Conservation (phyloP, 2,888 invertebrate species). For the Entomobrya multifasciata region DNA sequence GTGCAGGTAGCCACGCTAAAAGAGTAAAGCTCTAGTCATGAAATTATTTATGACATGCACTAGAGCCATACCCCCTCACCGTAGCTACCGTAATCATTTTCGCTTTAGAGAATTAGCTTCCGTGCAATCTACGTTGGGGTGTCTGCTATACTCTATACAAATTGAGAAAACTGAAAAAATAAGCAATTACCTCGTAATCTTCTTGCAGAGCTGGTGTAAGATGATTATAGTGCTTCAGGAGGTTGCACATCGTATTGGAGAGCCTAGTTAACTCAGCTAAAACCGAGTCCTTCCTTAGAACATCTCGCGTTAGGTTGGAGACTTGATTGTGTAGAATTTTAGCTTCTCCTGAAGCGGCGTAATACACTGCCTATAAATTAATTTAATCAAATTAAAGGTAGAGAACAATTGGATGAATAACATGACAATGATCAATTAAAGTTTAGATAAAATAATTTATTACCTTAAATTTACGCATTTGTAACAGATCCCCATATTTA, state of each 20-base stretch:
- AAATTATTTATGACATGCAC: constrained; percentile 57
- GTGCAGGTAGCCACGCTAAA: constrained; percentile 59
- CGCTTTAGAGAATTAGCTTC: no score
- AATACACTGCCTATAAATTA: no score
- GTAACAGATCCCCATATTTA: no score
- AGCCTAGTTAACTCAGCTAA: not conserved
- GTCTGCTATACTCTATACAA: no score
- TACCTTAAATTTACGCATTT: not conserved
- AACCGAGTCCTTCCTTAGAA: not conserved
- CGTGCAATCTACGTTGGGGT: no score
- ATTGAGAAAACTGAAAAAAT: no score
- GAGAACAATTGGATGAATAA: not conserved
- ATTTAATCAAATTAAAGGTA: not conserved
- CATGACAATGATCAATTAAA: no score
- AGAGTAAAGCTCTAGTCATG: constrained; percentile 79
- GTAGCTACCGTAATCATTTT: not conserved
- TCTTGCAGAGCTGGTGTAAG: not conserved
- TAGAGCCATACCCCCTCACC: constrained; percentile 66
- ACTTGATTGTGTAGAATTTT: not conserved
- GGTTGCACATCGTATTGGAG: not conserved
- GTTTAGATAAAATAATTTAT: not conserved
- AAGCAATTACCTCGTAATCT: constrained; percentile 26
- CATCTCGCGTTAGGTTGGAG: not conserved
- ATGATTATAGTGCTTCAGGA: constrained; percentile 2
- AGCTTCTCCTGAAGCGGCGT: not conserved